Evolutionary conservation across 2,888 invertebrate species (phyloP), one percentile per base, ranked within the genome.

Genomic region (Drosophila basisetae): DNA sequence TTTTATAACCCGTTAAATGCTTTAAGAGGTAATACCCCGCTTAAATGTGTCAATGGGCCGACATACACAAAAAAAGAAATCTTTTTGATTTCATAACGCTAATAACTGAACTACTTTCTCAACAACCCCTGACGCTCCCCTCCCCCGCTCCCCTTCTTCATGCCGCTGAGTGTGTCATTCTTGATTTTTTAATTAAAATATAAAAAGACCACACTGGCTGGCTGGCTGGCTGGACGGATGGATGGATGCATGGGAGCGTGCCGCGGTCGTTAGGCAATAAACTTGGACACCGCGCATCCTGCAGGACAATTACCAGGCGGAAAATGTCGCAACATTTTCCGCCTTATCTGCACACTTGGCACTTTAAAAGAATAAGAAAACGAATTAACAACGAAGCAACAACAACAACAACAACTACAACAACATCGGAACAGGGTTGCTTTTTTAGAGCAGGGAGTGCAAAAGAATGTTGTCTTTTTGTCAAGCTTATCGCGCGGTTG

Each of bases 221-320:
- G 76, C 7, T 53, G 53, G 16, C 35, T 22, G 35, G 54, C 4
- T 25, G 47, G 13, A 16, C 33, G 53, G 5, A 16, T 30, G 22
- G 16, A 6, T 18, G 30, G 30, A 30, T 25, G 37, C 79, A 66
- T 60, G 77, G 78, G 82, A 84, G 80, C 83, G 78, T 86, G 82
- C 75, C 82, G 85, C 89, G 90, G 92, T 91, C 91, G 92, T 91
- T 92, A 91, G 90, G 92, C 91, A 91, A 91, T 92, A 91, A 91
- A 92, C 83, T 88, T 89, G 85, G 78, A 84, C 91, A 90, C 63
- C 80, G 83, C 68, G 79, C 79, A 65, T 80, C 80, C 78, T 76
- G 82, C 59, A 82, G 79, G 79, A 81, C 82, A 79, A 80, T 80
- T 81, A 80, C 82, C 76, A 81, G 80, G 82, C 81, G 78, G 82